A percentile compares a stretch with the other conserved stretches of the same genome.
These are phyloP conservation scores for Polylopha cassiicola DNA, from an alignment of 2,888 invertebrate species.

Conservation along the genomic window DNA sequence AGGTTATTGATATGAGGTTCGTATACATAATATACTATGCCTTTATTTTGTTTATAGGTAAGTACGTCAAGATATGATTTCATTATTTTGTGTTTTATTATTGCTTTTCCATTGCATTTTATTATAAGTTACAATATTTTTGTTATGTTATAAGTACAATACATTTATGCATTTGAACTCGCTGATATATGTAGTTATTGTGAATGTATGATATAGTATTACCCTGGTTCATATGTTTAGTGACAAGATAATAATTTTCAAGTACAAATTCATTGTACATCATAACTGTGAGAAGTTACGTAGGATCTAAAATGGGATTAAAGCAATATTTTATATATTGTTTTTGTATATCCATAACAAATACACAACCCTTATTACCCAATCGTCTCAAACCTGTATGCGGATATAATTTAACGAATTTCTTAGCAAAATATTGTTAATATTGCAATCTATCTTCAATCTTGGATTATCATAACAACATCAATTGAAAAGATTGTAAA, in stretches of 20 bases:
- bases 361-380: slow-evolving; percentile 74
- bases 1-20: slow-evolving; percentile 28
- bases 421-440: slow-evolving; percentile 46
- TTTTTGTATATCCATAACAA: slow-evolving; percentile 68
- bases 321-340: slow-evolving; percentile 52
- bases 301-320: slow-evolving; percentile 42
- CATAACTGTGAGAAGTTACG: no score
- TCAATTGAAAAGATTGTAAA: slow-evolving; percentile 16
- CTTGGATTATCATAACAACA: neutral
- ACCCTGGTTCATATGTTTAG: slow-evolving; percentile 56
- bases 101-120: slow-evolving; percentile 14
- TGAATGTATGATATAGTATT: slow-evolving; percentile 41
- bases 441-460: slow-evolving; percentile 6
- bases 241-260: slow-evolving; percentile 33
- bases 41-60: no score
- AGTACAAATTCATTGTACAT: slow-evolving; percentile 32
- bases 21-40: no score
- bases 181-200: slow-evolving; percentile 37
- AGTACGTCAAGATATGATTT: no score
- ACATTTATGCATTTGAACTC: slow-evolving; percentile 35
- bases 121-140: no score
- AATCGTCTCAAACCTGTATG: slow-evolving; percentile 58
- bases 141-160: slow-evolving; percentile 8
- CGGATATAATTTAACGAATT: slow-evolving; percentile 40
- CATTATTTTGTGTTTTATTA: slow-evolving; percentile 24